Evolutionary conservation across 37 sponge, comb jelly and placozoan genomes (phyloP), one percentile per base, ranked within the genome.

Genomic region (Dysidea cf. avara): DNA sequence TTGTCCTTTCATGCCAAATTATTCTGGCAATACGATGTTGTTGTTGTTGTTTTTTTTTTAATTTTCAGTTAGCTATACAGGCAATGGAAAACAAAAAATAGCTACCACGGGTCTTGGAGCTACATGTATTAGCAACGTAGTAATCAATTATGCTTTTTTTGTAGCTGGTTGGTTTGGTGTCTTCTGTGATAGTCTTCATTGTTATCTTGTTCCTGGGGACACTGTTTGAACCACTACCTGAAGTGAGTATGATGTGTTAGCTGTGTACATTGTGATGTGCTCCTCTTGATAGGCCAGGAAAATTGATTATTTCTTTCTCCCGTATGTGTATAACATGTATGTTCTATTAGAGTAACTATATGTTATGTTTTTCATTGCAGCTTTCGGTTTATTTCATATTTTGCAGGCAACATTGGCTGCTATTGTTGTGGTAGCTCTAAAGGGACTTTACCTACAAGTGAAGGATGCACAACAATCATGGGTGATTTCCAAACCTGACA

Each of bases 381-480:
- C 14, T 54, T 56, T 2, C 2, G 21, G 13, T 3, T 69, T 32
- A 17, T 46, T 22, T 11, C 48, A 33, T 69, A 39, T 77, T 55
- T 52, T 83, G 14, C 57, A 89, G 84, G 81, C 93, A 62, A 78
- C 73, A 21, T 74, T 92, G 16, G 88, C 82, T 7, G 85, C 86
- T n/a, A 86, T 84, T 34, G 81, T 92, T 20, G 39, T 83, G 17
- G 86, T 88, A 59, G 93, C 85, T 26, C 74, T 92, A 32, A 68
- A 59, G 36, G 84, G 84, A 7, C 75, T 92, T 18, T 76, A 80
- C 37, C 35, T 69, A 12, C 93, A 92, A 64, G 79, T 92, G 39
- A 65, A 71, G 28, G 86, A 92, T 56, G 75, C 79, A 32, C 34
- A 43, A 47, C 83, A 74, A 40, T 89, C 69, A 48, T 89, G 54